Conservation (phyloP, 2,113 vertebrate genomes). For the Rhynchomys soricoides region DNA sequence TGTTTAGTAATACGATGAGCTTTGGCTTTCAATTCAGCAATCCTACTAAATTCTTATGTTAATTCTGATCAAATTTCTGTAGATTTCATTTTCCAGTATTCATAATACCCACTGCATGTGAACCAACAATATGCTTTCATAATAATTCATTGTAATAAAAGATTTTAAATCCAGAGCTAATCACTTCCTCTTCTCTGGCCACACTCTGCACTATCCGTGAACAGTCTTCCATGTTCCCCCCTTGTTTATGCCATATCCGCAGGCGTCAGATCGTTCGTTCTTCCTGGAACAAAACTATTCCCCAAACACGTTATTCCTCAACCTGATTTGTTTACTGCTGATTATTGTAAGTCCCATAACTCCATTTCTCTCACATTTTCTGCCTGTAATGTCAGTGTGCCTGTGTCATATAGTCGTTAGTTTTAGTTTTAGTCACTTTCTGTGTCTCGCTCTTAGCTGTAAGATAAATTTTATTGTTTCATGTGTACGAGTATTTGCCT, state of each 20-base stretch:
- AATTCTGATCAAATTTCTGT: constrained; percentile 31
- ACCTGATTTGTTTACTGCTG: background rate
- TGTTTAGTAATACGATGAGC: constrained; percentile 38
- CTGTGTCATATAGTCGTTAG: background rate
- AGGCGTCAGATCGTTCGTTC: background rate
- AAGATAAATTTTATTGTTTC: background rate
- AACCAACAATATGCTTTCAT: background rate
- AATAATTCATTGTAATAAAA: background rate
- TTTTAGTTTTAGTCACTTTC: background rate
- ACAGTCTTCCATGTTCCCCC: background rate
- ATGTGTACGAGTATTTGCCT: background rate
- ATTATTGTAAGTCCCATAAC: background rate
- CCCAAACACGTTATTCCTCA: constrained; percentile 5
- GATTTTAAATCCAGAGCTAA: background rate
- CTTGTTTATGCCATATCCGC: background rate
- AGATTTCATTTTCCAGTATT: constrained; percentile 18
- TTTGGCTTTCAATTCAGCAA: constrained; percentile 28
- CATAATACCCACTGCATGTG: background rate
- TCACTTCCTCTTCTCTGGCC: background rate
- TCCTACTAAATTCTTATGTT: background rate
- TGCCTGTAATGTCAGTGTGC: constrained; percentile 1
- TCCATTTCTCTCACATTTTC: background rate
- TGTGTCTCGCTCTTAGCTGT: background rate
- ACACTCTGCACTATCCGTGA: background rate
- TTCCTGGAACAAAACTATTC: background rate